A percentile compares a stretch with the other conserved stretches of the same genome.
Conservation (phyloP, 2,888 invertebrate genomes). For the Hylaea fasciaria region DNA sequence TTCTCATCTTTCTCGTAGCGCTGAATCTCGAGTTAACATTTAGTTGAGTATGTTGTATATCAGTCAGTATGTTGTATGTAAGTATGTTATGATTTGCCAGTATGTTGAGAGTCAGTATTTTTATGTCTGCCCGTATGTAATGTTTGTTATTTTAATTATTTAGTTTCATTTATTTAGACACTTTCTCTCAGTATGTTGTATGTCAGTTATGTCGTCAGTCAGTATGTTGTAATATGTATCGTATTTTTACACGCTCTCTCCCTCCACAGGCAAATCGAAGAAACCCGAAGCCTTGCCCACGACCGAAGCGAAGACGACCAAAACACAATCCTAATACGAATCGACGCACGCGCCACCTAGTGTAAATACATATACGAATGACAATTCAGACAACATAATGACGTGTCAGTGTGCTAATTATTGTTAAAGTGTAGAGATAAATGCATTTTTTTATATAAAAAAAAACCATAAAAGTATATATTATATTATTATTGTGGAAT, state of each 20-base stretch:
- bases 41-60: too few relatives aligned
- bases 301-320: slow-evolving; percentile 57
- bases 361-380: slow-evolving; percentile 37
- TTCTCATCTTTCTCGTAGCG: too few relatives aligned
- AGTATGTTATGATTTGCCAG: too few relatives aligned
- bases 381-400: slow-evolving; percentile 14
- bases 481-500: slow-evolving; percentile 12
- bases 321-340: slow-evolving; percentile 59
- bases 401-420: slow-evolving; percentile 39
- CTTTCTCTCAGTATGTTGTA: too few relatives aligned
- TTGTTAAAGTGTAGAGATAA: slow-evolving; percentile 38
- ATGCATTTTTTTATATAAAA: slow-evolving; percentile 52
- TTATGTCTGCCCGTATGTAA: too few relatives aligned
- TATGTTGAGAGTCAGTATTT: too few relatives aligned
- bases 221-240: too few relatives aligned
- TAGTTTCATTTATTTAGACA: too few relatives aligned
- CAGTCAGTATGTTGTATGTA: too few relatives aligned
- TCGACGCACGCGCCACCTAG: slow-evolving; percentile 30
- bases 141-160: too few relatives aligned
- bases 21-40: too few relatives aligned
- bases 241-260: background rate
- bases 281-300: slow-evolving; percentile 60
- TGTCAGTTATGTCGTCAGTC: background rate
- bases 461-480: slow-evolving; percentile 38
- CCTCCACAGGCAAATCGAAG: slow-evolving; percentile 65